Evolutionary conservation across 1,140 invertebrate species (phyloP).

Genomic region (Vanessa tameamea): DNA sequence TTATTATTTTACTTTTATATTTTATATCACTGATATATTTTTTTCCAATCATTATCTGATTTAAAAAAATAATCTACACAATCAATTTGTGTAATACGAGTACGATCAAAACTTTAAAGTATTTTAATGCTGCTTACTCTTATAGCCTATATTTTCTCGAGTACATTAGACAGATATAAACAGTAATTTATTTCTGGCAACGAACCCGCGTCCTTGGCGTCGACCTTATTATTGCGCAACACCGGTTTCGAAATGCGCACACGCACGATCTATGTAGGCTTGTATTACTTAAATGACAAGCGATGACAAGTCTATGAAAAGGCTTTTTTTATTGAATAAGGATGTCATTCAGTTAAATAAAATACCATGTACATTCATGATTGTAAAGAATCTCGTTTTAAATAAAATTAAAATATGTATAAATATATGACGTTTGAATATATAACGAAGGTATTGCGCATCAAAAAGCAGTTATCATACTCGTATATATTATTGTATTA

Average conservation of each 20-base stretch:
- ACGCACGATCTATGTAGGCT: conserved; percentile 60
- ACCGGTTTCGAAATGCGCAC: conserved; percentile 71
- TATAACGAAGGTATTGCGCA: conserved; percentile 1
- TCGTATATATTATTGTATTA: no score
- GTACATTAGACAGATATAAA: conserved; percentile 74
- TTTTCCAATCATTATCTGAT: no score
- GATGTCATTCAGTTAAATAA: conserved; percentile 28
- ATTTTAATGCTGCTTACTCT: not conserved
- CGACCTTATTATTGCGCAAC: conserved; percentile 79
- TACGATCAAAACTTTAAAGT: no score
- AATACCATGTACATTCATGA: not conserved
- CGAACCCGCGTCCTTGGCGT: conserved; percentile 77
- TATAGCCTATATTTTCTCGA: conserved; percentile 36
- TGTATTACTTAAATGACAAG: conserved; percentile 37
- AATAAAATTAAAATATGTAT: not conserved
- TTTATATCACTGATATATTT: no score
- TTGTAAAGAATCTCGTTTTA: conserved; percentile 10
- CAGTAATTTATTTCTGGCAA: conserved; percentile 76
- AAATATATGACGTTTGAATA: not conserved
- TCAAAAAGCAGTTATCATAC: not conserved
- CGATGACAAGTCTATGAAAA: conserved; percentile 37
- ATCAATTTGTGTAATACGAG: no score
- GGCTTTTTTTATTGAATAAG: conserved; percentile 32
- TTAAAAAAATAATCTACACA: no score
- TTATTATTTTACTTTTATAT: no score